Evolutionary conservation across 2,113 vertebrate species (phyloP).

Genomic region (Rhinoderma darwinii): DNA sequence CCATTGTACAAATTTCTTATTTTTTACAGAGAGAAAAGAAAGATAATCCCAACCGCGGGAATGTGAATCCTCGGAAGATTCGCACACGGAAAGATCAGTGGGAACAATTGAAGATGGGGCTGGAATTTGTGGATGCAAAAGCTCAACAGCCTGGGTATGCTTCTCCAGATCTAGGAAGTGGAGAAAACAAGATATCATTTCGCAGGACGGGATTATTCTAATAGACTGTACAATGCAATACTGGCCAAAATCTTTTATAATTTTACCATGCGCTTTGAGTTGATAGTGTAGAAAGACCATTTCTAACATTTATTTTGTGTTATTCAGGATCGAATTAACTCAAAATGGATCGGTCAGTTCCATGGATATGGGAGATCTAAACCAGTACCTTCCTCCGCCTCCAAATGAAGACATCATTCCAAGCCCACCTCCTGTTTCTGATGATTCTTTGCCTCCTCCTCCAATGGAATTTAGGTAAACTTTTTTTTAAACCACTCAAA

Average conservation of each 20-base stretch:
- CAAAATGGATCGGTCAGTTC: constrained; percentile 89
- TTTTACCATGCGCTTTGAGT: no score
- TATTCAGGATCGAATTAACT: constrained; percentile 64
- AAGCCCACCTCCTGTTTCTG: constrained; percentile 79
- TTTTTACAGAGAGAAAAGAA: constrained; percentile 93
- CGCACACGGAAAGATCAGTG: constrained; percentile 97
- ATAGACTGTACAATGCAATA: not conserved
- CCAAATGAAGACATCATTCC: constrained; percentile 72
- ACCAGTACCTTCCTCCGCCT: constrained; percentile 73
- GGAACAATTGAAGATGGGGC: constrained; percentile 97
- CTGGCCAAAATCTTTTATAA: no score
- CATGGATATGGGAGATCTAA: constrained; percentile 73
- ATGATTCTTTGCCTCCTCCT: constrained; percentile 91
- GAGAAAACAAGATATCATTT: not conserved
- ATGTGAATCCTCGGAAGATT: constrained; percentile 95
- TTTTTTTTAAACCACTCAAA: not conserved
- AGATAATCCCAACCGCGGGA: constrained; percentile 90
- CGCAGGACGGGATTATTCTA: not conserved
- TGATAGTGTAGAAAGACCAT: no score
- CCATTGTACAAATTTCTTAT: constrained; percentile 27
- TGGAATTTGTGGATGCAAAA: constrained; percentile 91
- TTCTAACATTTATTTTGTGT: not conserved
- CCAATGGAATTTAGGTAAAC: constrained; percentile 89
- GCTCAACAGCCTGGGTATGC: constrained; percentile 73
- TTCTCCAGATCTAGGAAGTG: not conserved